Evolutionary conservation across 2,797 vertebrate genomes (phyloP).

Genomic region (Pteronotus mesoamericanus): DNA sequence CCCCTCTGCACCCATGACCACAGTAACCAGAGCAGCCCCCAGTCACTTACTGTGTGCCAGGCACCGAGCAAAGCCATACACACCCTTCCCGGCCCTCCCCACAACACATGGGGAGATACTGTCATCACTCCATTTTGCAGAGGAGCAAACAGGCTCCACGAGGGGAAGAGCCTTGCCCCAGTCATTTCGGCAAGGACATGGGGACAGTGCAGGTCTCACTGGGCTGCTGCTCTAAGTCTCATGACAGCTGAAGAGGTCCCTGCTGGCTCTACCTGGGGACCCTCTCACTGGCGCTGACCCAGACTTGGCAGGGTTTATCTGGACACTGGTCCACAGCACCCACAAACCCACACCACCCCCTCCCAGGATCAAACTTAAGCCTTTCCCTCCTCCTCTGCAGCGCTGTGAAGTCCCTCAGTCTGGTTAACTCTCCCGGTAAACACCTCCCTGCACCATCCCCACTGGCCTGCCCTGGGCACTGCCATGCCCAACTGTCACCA

Average conservation of each 20-base stretch:
- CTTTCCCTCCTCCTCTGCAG: not conserved
- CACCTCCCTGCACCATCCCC: fast-evolving
- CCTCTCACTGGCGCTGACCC: not conserved
- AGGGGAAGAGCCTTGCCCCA: not conserved
- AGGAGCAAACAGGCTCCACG: not conserved
- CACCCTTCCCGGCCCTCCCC: not conserved
- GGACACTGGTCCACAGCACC: not conserved
- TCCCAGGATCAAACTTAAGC: not conserved
- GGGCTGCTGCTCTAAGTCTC: not conserved
- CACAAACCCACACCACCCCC: not conserved
- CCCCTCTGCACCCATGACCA: not conserved
- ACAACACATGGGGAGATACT: not conserved
- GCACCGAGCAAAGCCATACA: not conserved
- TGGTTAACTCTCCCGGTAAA: not conserved
- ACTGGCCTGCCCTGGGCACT: not conserved
- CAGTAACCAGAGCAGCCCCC: not conserved
- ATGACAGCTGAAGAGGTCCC: not conserved
- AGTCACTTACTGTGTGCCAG: not conserved
- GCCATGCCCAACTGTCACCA: not conserved
- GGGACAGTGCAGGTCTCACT: not conserved
- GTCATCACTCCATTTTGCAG: not conserved
- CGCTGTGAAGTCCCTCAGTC: not conserved
- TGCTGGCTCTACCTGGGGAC: not conserved
- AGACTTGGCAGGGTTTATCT: not conserved
- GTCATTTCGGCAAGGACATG: fast-evolving